phyloP scores from a whole-genome alignment of 2,888 invertebrate species.

The Limnephilus lunatus region DNA sequence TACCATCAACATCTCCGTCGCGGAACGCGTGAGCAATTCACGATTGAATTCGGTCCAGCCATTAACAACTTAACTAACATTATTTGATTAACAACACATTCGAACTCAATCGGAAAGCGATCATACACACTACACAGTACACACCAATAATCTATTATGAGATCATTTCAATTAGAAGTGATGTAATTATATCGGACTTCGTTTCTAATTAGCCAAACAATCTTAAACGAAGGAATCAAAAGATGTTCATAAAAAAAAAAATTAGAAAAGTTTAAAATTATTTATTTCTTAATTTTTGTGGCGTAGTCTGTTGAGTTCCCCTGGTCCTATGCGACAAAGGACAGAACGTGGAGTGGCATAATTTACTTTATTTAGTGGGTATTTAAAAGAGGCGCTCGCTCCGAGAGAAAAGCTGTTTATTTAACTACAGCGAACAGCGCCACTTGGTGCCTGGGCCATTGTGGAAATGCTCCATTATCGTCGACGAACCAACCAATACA shows the following conservation, averaged over 20 bases:
- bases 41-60: slow-evolving; percentile 3
- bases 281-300: not conserved
- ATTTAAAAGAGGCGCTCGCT: slow-evolving; percentile 63
- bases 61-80: not conserved
- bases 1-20: not conserved
- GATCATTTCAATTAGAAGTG: slow-evolving; percentile 22
- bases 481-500: not conserved
- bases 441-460: slow-evolving; percentile 55
- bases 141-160: not conserved
- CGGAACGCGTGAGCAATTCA: not conserved
- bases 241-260: not conserved
- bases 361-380: slow-evolving; percentile 65
- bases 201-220: not conserved
- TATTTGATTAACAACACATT: not conserved
- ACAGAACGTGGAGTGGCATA: slow-evolving; percentile 63
- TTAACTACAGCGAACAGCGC: slow-evolving; percentile 55
- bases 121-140: not conserved
- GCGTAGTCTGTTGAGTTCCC: not conserved
- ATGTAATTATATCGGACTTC: not conserved
- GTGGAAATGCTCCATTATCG: slow-evolving; percentile 48
- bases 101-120: slow-evolving; percentile 4
- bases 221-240: not conserved
- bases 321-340: slow-evolving; percentile 44
- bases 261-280: not conserved
- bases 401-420: slow-evolving; percentile 63